Evolutionary conservation across 2,797 vertebrate species (phyloP).

Genomic region (Paramormyrops hopkinsi): DNA sequence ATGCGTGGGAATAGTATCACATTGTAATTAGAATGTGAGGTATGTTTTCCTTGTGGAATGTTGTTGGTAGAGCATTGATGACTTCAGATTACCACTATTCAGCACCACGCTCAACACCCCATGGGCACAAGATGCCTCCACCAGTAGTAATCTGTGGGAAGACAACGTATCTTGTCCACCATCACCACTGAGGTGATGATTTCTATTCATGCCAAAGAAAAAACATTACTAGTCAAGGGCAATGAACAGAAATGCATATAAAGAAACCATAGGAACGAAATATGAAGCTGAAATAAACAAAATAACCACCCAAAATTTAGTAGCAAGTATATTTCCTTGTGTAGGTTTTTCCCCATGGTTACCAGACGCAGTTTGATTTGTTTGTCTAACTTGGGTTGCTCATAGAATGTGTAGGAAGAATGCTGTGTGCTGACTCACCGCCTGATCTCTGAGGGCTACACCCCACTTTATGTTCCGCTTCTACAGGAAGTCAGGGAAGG

Average conservation of each 20-base stretch:
- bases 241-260: background rate
- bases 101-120: background rate
- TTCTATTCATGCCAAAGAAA: background rate
- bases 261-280: background rate
- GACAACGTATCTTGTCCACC: background rate
- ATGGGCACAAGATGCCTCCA: background rate
- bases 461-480: background rate
- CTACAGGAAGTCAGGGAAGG: background rate
- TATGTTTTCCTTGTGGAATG: background rate
- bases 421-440: slow-evolving; percentile 5
- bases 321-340: background rate
- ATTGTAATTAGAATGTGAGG: background rate
- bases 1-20: background rate
- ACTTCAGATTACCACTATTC: background rate
- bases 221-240: background rate
- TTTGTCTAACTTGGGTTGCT: background rate
- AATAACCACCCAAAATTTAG: background rate
- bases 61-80: background rate
- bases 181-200: background rate
- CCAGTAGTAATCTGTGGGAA: background rate
- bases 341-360: background rate
- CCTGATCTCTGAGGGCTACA: background rate
- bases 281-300: background rate
- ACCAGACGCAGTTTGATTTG: background rate
- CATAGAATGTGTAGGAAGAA: background rate